Evolutionary conservation across 2,888 invertebrate genomes (phyloP), one percentile per base, ranked within the genome.

Genomic region (Siphlonurus alternatus): DNA sequence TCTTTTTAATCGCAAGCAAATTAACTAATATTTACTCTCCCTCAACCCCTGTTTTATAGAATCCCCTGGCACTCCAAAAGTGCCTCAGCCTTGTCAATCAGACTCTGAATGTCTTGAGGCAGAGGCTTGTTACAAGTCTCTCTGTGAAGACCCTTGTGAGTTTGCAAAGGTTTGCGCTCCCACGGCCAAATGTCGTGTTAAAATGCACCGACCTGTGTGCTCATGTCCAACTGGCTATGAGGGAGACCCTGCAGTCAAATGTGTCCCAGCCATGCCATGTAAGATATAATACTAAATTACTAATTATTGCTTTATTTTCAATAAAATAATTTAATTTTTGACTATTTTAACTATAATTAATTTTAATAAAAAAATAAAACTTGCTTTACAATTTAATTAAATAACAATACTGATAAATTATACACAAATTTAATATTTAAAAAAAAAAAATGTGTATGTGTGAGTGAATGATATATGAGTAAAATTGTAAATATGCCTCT

Each of bases 161-260:
- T 70, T 70, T 70, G 71, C 72, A 61, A 71, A 71, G 63, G 71
- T 72, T 25, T 77, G 77, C 67, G 76, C 75, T 20, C 67, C 72
- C 19, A 72, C 72, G 23, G 75, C 77, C 56, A 70, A 72, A 61
- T 75, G 76, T 67, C 70, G 70, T 22, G 72, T 73, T n/a, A 68
- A 71, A 61, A 71, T 73, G 25, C 76, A 76, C 66, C 69, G 70
- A 61, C 72, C 73, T 7, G 68, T 74, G 54, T 76, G 76, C 68
- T 87, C 76, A 83, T 90, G 82, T 76, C 87, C 88, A 38, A 83
- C 83, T 70, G 89, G 86, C 73, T 85, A 86, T 74, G 87, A 88
- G 74, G 90, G 90, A 76, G 86, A 90, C 76, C 89, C 90, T 65
- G 85, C 87, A 71, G 79, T 86, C 74, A 87, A 87, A 78, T 90